Conservation (phyloP, 1,140 invertebrate species). For the Cataglyphis hispanica region DNA sequence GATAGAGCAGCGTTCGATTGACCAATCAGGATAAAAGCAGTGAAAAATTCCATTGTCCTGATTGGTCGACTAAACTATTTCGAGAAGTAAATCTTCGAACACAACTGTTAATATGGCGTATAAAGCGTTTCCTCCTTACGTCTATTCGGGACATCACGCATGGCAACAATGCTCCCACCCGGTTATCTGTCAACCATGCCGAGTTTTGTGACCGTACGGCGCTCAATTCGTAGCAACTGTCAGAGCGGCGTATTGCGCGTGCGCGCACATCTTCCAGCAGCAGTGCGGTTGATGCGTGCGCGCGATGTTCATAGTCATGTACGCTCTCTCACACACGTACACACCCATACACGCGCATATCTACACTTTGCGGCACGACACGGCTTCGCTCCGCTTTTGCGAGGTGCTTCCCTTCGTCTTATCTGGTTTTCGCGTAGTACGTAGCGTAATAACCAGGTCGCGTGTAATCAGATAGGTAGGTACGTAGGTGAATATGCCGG, state of each 20-base stretch:
- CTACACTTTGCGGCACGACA: neutral
- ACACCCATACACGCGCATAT: neutral
- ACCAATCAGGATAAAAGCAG: no score
- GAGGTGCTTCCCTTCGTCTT: neutral
- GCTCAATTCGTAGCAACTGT: neutral
- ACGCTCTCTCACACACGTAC: neutral
- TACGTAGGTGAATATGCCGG: constrained; percentile 70
- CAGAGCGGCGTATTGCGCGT: neutral
- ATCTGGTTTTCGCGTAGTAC: neutral
- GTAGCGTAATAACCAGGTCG: neutral
- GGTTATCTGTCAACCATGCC: neutral
- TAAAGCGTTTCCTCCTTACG: no score
- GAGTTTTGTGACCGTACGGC: neutral
- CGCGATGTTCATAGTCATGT: neutral
- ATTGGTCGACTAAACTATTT: no score
- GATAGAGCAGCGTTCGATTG: no score
- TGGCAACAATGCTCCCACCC: neutral
- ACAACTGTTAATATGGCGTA: no score
- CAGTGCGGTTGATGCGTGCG: constrained; percentile 42
- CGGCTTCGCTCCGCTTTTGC: constrained; percentile 10
- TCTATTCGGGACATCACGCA: no score
- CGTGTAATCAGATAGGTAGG: neutral
- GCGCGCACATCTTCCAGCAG: constrained; percentile 19
- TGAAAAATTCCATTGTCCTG: no score
- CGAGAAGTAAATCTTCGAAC: no score